Conservation (phyloP, 1,140 invertebrate genomes). For the Idris sp. region DNA sequence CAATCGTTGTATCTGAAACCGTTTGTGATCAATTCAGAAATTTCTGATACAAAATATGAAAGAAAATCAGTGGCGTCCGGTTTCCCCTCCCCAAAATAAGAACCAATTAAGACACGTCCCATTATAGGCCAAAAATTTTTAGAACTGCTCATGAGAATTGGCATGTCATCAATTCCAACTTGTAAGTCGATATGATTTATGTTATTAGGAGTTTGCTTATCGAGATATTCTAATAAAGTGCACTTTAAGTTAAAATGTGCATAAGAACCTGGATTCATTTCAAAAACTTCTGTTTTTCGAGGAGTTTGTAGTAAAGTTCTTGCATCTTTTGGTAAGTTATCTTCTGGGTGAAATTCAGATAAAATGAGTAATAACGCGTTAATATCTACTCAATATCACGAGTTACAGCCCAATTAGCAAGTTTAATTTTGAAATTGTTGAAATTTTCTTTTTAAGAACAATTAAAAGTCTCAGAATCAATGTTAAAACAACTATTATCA, state of each 20-base stretch:
- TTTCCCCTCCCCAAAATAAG: slow-evolving; percentile 45
- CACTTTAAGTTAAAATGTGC: not conserved
- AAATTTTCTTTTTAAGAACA: no score
- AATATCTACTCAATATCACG: no score
- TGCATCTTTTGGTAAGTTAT: not conserved
- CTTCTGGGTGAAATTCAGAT: no score
- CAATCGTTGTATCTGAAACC: slow-evolving; percentile 1
- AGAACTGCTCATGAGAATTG: not conserved
- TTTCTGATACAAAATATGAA: slow-evolving; percentile 27
- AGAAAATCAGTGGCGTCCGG: slow-evolving; percentile 39
- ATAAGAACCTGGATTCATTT: slow-evolving; percentile 1
- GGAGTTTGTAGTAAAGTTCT: slow-evolving; percentile 3
- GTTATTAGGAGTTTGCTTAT: not conserved
- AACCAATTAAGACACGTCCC: slow-evolving; percentile 11
- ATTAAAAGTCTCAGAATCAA: no score
- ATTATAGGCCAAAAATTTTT: slow-evolving; percentile 9
- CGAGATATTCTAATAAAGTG: not conserved
- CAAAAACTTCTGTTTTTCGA: not conserved
- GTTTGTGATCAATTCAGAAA: not conserved
- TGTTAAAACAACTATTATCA: no score
- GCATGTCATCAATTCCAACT: not conserved
- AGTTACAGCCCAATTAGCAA: no score
- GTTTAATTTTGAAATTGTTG: no score
- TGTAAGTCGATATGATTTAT: not conserved
- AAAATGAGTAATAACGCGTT: no score